phyloP scores from a whole-genome alignment of 2,888 invertebrate genomes.

The Zygothrica quintamaculata region DNA sequence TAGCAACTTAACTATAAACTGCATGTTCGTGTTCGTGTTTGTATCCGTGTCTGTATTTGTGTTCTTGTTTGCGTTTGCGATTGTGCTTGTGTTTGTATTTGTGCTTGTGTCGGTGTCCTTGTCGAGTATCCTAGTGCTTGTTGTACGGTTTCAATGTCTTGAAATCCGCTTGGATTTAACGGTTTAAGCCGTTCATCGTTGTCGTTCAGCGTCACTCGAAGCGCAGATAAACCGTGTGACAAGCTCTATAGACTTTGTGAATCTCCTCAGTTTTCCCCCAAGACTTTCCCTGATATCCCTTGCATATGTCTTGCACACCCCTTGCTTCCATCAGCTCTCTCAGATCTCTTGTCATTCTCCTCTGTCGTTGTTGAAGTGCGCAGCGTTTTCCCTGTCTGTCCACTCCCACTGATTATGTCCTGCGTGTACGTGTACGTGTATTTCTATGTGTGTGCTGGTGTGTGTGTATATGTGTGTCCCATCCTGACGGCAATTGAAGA shows the following conservation, averaged over 20 bases:
- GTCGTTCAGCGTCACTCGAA: constrained; percentile 30
- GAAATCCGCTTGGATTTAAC: constrained; percentile 60
- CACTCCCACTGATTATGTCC: constrained; percentile 27
- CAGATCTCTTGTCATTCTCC: background rate
- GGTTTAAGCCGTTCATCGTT: constrained; percentile 37
- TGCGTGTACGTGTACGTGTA: constrained; percentile 1
- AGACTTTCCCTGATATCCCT: too few relatives aligned
- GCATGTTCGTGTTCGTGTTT: constrained; percentile 1
- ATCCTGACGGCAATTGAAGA: constrained; percentile 30
- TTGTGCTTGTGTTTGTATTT: background rate
- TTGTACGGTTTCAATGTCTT: constrained; percentile 46
- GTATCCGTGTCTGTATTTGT: constrained; percentile 9
- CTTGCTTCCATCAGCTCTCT: constrained; percentile 24
- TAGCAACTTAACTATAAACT: background rate
- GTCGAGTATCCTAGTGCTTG: constrained; percentile 1
- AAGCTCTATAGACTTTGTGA: constrained; percentile 45
- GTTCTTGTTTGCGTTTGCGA: background rate
- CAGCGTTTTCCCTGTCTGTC: background rate
- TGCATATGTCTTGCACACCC: background rate
- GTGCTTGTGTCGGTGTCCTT: constrained; percentile 1
- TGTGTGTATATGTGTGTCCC: constrained; percentile 4
- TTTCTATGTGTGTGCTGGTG: background rate
- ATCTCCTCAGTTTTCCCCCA: constrained; percentile 2
- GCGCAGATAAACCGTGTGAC: constrained; percentile 49
- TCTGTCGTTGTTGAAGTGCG: constrained; percentile 27